Base-by-base conservation (phyloP, 2,797 vertebrate genomes). In the Sebastes oblongus region DNA sequence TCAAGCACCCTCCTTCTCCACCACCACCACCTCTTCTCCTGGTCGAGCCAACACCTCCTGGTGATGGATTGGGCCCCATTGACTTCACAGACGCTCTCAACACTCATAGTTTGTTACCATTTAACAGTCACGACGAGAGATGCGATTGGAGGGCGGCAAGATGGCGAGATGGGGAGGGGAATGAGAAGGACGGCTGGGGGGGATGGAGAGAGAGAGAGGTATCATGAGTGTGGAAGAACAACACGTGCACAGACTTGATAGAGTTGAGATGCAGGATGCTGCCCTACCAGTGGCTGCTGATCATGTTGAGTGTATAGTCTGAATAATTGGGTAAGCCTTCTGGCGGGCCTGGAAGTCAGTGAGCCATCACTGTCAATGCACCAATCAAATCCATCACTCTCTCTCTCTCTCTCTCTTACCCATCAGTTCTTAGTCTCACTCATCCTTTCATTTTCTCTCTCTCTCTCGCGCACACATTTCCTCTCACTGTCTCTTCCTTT, bases 331-430 rank as follows among this genome's bases (percentile, higher is more conserved):
- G 74, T 83, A 20, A 55, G 61, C 60, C 78, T 65, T 62, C 39
- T 74, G 72, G 72, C 70, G 36, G 46, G 36, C 54, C 78, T 56
- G 74, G 42, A 50, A 82, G 83, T 72, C 72, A 75, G 39, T 55
- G 64, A 82, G 46, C 65, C 58, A 59, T 78, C 82, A 86, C 58
- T 80, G 84, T 88, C 83, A 86, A 27, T 3, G 12, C 36, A 50
- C 30, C 46, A 55, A 16, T 68, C 77, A 39, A 32, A 39, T 65
- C 64, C 13, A 34, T 18, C 59, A 3, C 30, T 18, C 36, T 12
- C 3, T 39, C 22, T 13, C 32, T 39, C 32, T 24, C 20, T 65
- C 12, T 13, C 60, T 58, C 13, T 59, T 9, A 9, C 20, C 18
- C 46, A 32, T 59, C 73, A 29, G 22, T 70, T 69, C 22, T 27